Conservation (phyloP, 2,888 invertebrate genomes). For the Hirtodrosophila cameraria region DNA sequence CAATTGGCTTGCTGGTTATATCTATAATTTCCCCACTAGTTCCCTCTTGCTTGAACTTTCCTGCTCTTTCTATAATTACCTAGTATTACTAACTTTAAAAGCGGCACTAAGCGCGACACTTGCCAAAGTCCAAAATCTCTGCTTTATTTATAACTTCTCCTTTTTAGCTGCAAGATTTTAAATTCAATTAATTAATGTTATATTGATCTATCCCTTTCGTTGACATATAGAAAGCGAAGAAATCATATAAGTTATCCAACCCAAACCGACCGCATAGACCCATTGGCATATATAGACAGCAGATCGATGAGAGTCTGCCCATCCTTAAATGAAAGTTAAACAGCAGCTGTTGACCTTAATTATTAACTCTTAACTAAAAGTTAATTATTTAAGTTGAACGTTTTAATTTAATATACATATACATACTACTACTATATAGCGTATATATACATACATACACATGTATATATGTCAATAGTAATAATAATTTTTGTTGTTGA, state of each 20-base stretch:
- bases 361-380: slow-evolving; percentile 33
- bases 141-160: slow-evolving; percentile 4
- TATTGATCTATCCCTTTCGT: slow-evolving; percentile 73
- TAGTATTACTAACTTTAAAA: slow-evolving; percentile 16
- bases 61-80: slow-evolving; percentile 2
- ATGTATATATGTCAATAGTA: slow-evolving; percentile 34
- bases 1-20: slow-evolving; percentile 27
- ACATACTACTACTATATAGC: too few relatives aligned
- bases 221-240: slow-evolving; percentile 65
- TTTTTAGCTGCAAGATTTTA: slow-evolving; percentile 27
- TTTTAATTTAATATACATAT: slow-evolving; percentile 46
- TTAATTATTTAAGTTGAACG: slow-evolving; percentile 33
- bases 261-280: slow-evolving; percentile 53
- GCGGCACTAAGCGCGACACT: slow-evolving; percentile 42
- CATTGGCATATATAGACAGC: slow-evolving; percentile 50
- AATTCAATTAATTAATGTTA: slow-evolving; percentile 60
- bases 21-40: slow-evolving; percentile 7
- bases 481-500: slow-evolving; percentile 67
- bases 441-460: slow-evolving; percentile 28
- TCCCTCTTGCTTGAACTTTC: slow-evolving; percentile 16
- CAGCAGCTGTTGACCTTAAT: slow-evolving; percentile 49
- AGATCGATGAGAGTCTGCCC: slow-evolving; percentile 49
- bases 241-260: slow-evolving; percentile 62
- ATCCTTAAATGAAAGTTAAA: slow-evolving; percentile 36
- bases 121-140: slow-evolving; percentile 7